Percentiles rank a stretch among this genome's conserved stretches.
These are phyloP conservation scores for Neogobius melanostomus DNA, from an alignment of 2,113 vertebrate genomes.

Conservation along the genomic window DNA sequence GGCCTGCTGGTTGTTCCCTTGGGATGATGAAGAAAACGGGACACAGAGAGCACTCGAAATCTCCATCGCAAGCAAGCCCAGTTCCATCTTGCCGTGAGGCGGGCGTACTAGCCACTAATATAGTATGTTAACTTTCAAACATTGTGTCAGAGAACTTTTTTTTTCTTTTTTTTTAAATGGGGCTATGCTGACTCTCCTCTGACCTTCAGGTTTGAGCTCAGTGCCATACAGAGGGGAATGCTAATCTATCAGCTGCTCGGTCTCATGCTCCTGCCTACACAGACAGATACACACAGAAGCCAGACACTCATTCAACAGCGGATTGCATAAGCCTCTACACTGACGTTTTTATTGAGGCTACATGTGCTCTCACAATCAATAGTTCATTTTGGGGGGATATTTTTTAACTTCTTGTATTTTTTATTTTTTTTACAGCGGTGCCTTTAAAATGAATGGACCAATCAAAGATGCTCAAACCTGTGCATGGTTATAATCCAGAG, in stretches of 20 bases:
- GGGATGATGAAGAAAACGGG: no score
- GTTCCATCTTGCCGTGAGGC: no score
- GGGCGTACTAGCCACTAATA: no score
- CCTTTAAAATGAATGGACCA: no score
- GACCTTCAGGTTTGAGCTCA: constrained; percentile 35
- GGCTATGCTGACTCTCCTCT: constrained; percentile 2
- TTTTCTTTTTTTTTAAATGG: background rate
- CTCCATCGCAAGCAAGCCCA: no score
- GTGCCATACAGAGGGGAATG: constrained; percentile 32
- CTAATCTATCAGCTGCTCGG: constrained; percentile 62
- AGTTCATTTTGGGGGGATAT: background rate
- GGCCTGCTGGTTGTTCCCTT: no score
- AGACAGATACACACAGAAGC: constrained; percentile 18
- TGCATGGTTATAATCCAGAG: no score
- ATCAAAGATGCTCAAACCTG: no score
- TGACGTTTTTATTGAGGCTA: constrained; percentile 26
- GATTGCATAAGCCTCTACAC: constrained; percentile 45
- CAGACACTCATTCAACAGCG: constrained; percentile 29
- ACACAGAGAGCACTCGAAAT: no score
- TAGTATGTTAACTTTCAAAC: background rate
- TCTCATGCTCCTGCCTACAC: constrained; percentile 33
- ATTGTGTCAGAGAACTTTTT: background rate
- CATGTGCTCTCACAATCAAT: constrained; percentile 6
- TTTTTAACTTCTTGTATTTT: background rate
- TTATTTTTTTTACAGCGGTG: no score